A percentile compares a stretch with the other conserved stretches of the same genome.
These are phyloP conservation scores for Silurus glanis DNA, from an alignment of 2,113 vertebrate genomes.

Conservation along the genomic window DNA sequence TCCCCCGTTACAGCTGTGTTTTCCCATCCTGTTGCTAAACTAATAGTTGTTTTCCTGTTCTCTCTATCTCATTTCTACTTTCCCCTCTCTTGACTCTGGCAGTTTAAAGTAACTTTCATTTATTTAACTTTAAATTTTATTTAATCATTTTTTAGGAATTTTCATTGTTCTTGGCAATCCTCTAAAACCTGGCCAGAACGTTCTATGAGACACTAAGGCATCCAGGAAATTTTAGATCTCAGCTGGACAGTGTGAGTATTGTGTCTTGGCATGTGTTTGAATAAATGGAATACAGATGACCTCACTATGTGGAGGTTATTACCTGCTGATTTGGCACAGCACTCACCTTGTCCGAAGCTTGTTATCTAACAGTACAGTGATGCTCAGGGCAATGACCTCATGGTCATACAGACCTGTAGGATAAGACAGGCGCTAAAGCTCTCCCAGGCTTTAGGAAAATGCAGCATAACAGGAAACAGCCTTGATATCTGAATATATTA, in stretches of 20 bases:
- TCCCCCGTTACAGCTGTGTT: constrained; percentile 10
- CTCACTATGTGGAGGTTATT: constrained; percentile 27
- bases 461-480: not conserved
- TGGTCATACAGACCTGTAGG: not conserved
- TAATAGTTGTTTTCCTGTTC: constrained; percentile 2
- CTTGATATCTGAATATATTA: not conserved
- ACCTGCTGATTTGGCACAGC: constrained; percentile 10
- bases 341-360: constrained; percentile 22
- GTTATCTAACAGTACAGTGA: constrained; percentile 8
- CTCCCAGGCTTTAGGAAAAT: not conserved
- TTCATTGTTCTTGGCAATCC: not conserved
- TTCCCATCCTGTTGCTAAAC: constrained; percentile 28
- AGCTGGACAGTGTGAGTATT: constrained; percentile 1
- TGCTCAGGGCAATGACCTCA: constrained; percentile 21
- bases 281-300: not conserved
- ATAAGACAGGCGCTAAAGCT: not conserved
- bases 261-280: not conserved
- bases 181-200: not conserved
- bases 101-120: not conserved
- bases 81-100: not conserved
- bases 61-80: not conserved
- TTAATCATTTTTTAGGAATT: not conserved
- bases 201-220: not conserved
- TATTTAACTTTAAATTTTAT: not conserved
- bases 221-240: not conserved